Conservation (phyloP, 1,140 invertebrate genomes). For the Anastatus disparis region DNA sequence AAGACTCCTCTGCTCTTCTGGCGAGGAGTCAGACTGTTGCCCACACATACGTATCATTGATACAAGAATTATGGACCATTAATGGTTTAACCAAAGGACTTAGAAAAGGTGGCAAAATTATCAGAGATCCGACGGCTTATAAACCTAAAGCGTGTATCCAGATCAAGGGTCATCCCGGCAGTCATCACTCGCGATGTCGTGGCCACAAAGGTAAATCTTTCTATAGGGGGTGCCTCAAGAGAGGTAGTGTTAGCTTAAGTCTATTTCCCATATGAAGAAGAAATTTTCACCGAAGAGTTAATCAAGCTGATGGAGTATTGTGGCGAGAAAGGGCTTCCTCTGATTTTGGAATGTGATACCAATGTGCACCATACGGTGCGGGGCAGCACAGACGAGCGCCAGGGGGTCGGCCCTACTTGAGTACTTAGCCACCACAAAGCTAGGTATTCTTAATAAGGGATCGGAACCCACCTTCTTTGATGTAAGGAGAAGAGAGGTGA, state of each 20-base stretch:
- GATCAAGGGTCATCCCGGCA: not conserved
- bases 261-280: not conserved
- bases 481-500: too few relatives aligned
- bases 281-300: not conserved
- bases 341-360: slow-evolving; percentile 46
- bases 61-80: slow-evolving; percentile 42
- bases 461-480: too few relatives aligned
- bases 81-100: slow-evolving; percentile 15
- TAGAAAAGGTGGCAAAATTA: not conserved
- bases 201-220: not conserved
- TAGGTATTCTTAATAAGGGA: too few relatives aligned
- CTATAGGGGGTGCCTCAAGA: not conserved
- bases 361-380: slow-evolving; percentile 45
- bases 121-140: not conserved
- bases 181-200: not conserved
- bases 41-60: slow-evolving; percentile 42
- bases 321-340: not conserved
- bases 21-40: slow-evolving; percentile 28
- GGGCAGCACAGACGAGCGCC: slow-evolving; percentile 43
- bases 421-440: too few relatives aligned
- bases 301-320: not conserved
- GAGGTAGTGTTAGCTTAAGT: not conserved
- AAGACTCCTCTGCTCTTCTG: slow-evolving; percentile 39
- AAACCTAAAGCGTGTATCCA: not conserved
- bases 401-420: too few relatives aligned